phyloP scores from a whole-genome alignment of 2,797 vertebrate species.

The Anguilla pacifica region DNA sequence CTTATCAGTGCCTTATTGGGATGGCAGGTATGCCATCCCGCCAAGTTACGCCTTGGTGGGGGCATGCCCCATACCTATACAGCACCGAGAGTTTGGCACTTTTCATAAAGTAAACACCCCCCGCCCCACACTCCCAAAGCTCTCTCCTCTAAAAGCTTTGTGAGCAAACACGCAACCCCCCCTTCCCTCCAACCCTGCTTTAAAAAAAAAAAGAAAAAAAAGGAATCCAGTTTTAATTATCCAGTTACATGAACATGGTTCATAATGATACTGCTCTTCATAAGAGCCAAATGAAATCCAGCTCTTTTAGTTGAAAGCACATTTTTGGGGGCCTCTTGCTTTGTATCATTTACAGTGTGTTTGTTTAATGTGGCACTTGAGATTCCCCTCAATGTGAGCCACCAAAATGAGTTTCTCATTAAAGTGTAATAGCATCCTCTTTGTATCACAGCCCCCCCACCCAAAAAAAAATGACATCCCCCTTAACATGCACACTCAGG shows the following conservation, averaged over 20 bases:
- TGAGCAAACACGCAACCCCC: background rate
- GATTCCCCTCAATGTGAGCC: constrained; percentile 44
- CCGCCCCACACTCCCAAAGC: constrained; percentile 8
- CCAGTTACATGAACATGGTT: background rate
- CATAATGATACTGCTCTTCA: constrained; percentile 12
- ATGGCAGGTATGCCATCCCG: too few relatives aligned
- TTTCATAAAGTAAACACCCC: background rate
- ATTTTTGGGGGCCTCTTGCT: constrained; percentile 46
- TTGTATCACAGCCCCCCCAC: constrained; percentile 9
- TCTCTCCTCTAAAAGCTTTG: constrained; percentile 1
- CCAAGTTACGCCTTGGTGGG: too few relatives aligned
- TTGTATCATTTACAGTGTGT: constrained; percentile 43
- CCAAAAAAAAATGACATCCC: background rate
- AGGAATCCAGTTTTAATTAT: constrained; percentile 24
- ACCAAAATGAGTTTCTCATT: constrained; percentile 24
- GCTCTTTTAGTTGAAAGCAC: constrained; percentile 36
- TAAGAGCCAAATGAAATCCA: constrained; percentile 24
- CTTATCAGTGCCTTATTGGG: constrained; percentile 33
- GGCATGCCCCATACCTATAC: too few relatives aligned
- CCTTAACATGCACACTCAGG: background rate
- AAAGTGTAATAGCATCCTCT: constrained; percentile 28
- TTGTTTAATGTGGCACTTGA: constrained; percentile 53
- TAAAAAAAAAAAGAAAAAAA: background rate
- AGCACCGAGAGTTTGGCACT: too few relatives aligned
- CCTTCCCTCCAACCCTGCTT: background rate